Conservation (phyloP, 2,888 invertebrate species). For the Agelastica alni region DNA sequence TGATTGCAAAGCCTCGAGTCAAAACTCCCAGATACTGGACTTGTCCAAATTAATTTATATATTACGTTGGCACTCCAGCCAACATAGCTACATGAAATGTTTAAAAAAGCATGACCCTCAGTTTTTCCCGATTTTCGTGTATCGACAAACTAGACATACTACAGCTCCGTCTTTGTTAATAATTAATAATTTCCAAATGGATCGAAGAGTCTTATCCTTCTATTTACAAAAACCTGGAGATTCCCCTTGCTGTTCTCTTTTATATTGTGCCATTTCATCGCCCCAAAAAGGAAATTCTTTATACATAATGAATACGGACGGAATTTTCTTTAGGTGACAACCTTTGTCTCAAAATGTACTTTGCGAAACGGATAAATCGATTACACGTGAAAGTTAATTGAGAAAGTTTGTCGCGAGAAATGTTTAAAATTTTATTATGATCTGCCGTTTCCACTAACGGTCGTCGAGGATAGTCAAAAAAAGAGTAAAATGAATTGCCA, state of each 20-base stretch:
- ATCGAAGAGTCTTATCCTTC: not conserved
- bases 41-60: no score
- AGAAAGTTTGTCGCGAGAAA: slow-evolving; percentile 1
- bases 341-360: slow-evolving; percentile 23
- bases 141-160: no score
- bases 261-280: slow-evolving; percentile 26
- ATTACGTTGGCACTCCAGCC: no score
- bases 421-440: not conserved
- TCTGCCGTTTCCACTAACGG: not conserved
- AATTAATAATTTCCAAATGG: no score
- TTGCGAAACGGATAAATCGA: slow-evolving; percentile 25
- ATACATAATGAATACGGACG: slow-evolving; percentile 34
- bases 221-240: slow-evolving; percentile 9
- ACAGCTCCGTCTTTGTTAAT: no score
- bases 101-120: no score
- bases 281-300: slow-evolving; percentile 31
- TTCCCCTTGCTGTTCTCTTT: slow-evolving; percentile 31
- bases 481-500: no score
- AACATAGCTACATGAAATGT: no score
- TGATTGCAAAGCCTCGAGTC: no score
- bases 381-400: slow-evolving; percentile 10
- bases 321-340: slow-evolving; percentile 28
- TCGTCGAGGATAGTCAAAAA: no score
- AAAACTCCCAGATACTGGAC: no score
- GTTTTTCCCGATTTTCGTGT: no score